These are phyloP conservation scores for Erebia palarica DNA, from an alignment of 2,888 invertebrate species.

Conservation along the genomic window DNA sequence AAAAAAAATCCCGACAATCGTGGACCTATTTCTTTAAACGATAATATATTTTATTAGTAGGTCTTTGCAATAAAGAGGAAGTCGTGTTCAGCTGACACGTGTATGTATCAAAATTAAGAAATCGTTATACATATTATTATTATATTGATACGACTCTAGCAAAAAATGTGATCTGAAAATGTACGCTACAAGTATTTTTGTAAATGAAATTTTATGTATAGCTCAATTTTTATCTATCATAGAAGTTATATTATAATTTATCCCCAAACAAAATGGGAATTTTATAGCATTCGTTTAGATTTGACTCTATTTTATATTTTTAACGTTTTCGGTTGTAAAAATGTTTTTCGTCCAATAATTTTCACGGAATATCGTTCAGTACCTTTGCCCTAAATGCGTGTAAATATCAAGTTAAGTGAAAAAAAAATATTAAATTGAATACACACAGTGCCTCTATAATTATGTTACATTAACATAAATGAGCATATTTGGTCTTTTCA, in stretches of 20 bases:
- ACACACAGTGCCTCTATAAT: constrained; percentile 84
- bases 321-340: constrained; percentile 36
- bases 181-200: constrained; percentile 80
- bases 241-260: constrained; percentile 38
- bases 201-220: constrained; percentile 77
- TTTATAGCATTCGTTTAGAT: constrained; percentile 39
- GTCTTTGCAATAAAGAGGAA: constrained; percentile 27
- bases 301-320: constrained; percentile 40
- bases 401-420: constrained; percentile 42
- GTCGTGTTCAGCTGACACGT: constrained; percentile 20
- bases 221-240: constrained; percentile 74
- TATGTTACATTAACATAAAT: constrained; percentile 84
- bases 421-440: constrained; percentile 67
- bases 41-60: constrained; percentile 17
- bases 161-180: constrained; percentile 77
- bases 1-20: neutral
- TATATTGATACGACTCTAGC: constrained; percentile 47
- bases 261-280: constrained; percentile 37
- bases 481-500: constrained; percentile 77
- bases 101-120: constrained; percentile 26
- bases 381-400: constrained; percentile 37
- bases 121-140: constrained; percentile 33
- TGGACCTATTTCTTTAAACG: constrained; percentile 22
- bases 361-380: constrained; percentile 32
- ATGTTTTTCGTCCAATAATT: constrained; percentile 34